Evolutionary conservation across 2,113 vertebrate genomes (phyloP).

Genomic region (Xiphophorus couchianus): DNA sequence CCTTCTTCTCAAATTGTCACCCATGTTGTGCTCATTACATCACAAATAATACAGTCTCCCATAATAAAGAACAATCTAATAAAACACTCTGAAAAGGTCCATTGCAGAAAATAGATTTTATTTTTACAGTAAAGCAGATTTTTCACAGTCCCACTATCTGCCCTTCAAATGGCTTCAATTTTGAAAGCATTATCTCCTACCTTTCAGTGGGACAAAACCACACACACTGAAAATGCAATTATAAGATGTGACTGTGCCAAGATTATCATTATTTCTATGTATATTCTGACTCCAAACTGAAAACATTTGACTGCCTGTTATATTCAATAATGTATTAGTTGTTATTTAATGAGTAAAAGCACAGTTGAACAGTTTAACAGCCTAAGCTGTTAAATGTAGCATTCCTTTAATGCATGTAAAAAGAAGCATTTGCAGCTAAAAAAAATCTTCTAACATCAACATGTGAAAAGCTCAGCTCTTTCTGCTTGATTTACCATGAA

Average conservation of each 20-base stretch:
- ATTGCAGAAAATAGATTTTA: slow-evolving; percentile 9
- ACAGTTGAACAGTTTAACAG: slow-evolving; percentile 2
- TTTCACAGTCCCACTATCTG: neutral
- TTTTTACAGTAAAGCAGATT: neutral
- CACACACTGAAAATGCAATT: slow-evolving; percentile 4
- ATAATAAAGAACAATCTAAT: neutral
- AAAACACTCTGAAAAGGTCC: slow-evolving; percentile 2
- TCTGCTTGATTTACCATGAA: no score
- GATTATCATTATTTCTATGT: neutral
- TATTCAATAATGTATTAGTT: neutral
- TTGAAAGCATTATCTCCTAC: slow-evolving; percentile 1
- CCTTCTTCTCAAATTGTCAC: neutral
- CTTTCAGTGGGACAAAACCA: neutral
- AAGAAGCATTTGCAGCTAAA: no score
- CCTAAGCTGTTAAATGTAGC: neutral
- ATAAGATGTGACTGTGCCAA: neutral
- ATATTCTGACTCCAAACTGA: neutral
- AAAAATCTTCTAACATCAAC: no score
- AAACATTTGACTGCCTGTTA: neutral
- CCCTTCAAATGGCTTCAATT: slow-evolving; percentile 14
- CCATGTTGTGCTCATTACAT: slow-evolving; percentile 1
- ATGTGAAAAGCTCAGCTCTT: no score
- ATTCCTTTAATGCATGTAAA: no score
- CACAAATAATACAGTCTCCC: neutral
- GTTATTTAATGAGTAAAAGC: neutral